These are phyloP conservation scores for Ichneumoninae sp. DNA, from an alignment of 2,888 invertebrate species.

Conservation along the genomic window DNA sequence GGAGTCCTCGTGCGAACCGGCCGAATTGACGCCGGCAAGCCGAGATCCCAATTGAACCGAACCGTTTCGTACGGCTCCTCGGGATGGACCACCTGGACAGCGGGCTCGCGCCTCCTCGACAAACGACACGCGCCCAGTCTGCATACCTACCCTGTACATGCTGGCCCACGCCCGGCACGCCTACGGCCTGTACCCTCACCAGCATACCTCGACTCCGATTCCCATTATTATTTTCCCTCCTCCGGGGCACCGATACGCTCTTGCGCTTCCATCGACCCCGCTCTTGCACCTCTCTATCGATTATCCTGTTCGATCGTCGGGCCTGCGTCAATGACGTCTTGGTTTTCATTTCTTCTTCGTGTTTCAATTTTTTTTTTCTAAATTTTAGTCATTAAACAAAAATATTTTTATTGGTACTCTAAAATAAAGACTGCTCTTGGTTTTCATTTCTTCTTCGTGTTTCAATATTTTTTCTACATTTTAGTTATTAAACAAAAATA, in stretches of 20 bases:
- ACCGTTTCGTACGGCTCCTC: slow-evolving; percentile 13
- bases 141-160: slow-evolving; percentile 61
- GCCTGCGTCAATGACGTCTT: not conserved
- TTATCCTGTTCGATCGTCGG: not conserved
- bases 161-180: slow-evolving; percentile 49
- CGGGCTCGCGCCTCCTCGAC: slow-evolving; percentile 46
- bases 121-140: slow-evolving; percentile 63
- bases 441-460: too few species aligned
- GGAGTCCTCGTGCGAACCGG: too few species aligned
- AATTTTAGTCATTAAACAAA: too few species aligned
- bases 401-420: too few species aligned
- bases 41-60: not conserved
- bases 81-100: slow-evolving; percentile 40
- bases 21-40: not conserved
- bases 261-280: slow-evolving; percentile 32
- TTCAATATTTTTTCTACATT: not conserved
- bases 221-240: slow-evolving; percentile 47
- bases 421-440: too few species aligned
- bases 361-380: not conserved
- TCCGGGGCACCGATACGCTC: slow-evolving; percentile 27
- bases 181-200: slow-evolving; percentile 42
- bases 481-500: too few species aligned
- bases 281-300: slow-evolving; percentile 34
- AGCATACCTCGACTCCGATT: slow-evolving; percentile 56
- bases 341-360: not conserved